Evolutionary conservation across 2,888 invertebrate genomes (phyloP).

Genomic region (Zhengitettix transpicula): DNA sequence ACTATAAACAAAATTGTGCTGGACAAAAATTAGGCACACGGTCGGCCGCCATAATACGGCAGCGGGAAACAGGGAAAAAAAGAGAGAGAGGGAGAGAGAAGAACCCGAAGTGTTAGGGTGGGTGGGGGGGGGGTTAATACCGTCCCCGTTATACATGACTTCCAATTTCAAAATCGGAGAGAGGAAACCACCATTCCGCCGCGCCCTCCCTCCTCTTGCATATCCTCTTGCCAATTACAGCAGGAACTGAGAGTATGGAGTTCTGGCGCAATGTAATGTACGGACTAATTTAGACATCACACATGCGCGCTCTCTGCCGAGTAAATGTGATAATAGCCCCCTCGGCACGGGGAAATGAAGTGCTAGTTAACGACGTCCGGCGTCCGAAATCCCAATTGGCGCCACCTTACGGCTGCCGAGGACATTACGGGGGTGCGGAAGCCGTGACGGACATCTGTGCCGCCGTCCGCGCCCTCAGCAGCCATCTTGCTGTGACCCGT

Average conservation of each 20-base stretch:
- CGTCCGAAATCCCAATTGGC: too few species aligned
- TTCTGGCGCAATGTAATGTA: background rate
- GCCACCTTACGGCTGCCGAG: too few species aligned
- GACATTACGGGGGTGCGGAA: background rate
- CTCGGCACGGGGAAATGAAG: background rate
- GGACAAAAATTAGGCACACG: conserved; percentile 1
- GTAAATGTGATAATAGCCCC: background rate
- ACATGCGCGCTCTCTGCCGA: background rate
- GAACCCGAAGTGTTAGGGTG: background rate
- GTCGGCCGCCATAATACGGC: background rate
- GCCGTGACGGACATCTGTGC: background rate
- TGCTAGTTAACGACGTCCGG: background rate
- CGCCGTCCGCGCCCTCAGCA: too few species aligned
- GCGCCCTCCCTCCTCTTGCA: background rate
- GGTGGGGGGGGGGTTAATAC: background rate
- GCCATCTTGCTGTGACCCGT: background rate
- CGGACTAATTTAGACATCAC: conserved; percentile 1
- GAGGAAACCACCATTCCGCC: conserved; percentile 6
- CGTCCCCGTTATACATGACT: conserved; percentile 9
- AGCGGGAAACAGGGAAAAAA: background rate
- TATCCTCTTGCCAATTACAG: conserved; percentile 4
- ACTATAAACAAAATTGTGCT: conserved; percentile 11
- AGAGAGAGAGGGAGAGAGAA: too few species aligned
- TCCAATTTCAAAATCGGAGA: conserved; percentile 10
- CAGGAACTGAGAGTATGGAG: background rate